Conservation (phyloP, 1,140 invertebrate genomes). For the Drosophila eugracilis region DNA sequence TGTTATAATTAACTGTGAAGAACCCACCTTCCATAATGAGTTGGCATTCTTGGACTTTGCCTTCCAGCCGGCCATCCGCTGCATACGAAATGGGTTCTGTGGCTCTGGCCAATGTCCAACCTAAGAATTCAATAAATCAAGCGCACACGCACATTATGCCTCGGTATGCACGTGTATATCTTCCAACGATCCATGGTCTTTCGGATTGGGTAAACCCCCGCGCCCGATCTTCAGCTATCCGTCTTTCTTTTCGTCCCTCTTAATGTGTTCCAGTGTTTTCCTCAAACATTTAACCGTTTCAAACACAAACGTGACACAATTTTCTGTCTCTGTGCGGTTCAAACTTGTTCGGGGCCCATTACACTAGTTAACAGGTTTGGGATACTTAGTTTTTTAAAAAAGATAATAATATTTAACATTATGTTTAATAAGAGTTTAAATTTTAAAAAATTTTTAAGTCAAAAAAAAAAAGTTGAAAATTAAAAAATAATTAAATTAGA, state of each 20-base stretch:
- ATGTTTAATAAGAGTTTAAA: too few species aligned
- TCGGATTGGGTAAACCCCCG: conserved; percentile 12
- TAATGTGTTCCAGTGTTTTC: conserved; percentile 39
- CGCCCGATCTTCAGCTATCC: conserved; percentile 3
- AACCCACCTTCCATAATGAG: conserved; percentile 59
- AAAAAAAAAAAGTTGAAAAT: too few species aligned
- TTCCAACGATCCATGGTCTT: conserved; percentile 13
- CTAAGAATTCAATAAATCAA: conserved; percentile 77
- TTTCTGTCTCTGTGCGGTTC: conserved; percentile 67
- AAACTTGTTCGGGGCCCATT: conserved; percentile 75
- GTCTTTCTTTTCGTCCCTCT: conserved; percentile 17
- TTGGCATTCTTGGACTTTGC: conserved; percentile 69
- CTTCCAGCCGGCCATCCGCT: conserved; percentile 37
- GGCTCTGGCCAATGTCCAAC: conserved; percentile 34
- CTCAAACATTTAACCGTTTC: conserved; percentile 58
- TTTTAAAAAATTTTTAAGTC: too few species aligned
- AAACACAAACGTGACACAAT: conserved; percentile 76
- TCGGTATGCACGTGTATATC: conserved; percentile 55
- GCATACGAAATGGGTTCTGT: conserved; percentile 74
- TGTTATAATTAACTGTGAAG: conserved; percentile 78
- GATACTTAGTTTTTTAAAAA: too few species aligned
- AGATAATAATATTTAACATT: background rate
- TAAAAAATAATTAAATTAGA: too few species aligned
- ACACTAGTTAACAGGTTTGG: conserved; percentile 37
- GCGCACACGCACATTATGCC: conserved; percentile 79